phyloP scores from a whole-genome alignment of 2,113 vertebrate species.

The Murina feae region DNA sequence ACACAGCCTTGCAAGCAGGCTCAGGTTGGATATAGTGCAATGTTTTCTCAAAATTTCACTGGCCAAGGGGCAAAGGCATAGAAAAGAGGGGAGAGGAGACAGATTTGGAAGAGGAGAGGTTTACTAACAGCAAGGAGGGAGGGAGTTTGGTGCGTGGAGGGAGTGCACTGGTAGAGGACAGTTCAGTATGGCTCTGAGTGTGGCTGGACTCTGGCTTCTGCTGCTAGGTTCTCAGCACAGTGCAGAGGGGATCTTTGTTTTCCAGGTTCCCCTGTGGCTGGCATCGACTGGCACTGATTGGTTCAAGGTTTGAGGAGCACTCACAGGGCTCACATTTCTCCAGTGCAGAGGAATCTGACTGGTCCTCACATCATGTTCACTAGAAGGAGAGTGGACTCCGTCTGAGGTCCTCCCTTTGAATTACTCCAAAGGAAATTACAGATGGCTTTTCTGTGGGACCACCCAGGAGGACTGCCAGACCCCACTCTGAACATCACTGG shows the following conservation, averaged over 20 bases:
- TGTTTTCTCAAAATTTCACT: not conserved
- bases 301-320: not conserved
- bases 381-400: rapidly evolving
- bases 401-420: not conserved
- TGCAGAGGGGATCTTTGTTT: not conserved
- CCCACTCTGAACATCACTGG: not conserved
- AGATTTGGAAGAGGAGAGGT: no score
- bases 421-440: not conserved
- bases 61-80: not conserved
- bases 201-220: no score
- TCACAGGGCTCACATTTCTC: rapidly evolving
- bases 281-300: not conserved
- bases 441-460: not conserved
- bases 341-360: rapidly evolving
- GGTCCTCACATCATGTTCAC: rapidly evolving
- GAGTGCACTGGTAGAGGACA: not conserved
- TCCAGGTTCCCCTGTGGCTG: not conserved
- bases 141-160: not conserved
- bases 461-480: not conserved
- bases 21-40: not conserved
- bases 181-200: no score
- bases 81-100: no score
- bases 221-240: not conserved
- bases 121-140: not conserved
- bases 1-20: not conserved